These are phyloP conservation scores for Meda fulgida DNA, from an alignment of 2,797 vertebrate genomes.

Conservation along the genomic window DNA sequence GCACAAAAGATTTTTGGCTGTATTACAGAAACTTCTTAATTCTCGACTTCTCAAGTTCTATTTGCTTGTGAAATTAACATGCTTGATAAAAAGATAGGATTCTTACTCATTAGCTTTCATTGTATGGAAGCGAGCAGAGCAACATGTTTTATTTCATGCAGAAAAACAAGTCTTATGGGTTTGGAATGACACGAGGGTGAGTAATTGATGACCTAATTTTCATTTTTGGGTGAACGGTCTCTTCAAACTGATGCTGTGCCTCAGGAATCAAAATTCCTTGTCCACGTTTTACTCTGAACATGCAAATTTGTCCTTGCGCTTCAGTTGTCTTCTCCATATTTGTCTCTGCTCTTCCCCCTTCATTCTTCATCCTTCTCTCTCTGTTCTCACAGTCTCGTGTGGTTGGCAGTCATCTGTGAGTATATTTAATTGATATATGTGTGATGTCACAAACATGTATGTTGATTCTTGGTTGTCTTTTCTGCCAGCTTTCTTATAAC, in stretches of 20 bases:
- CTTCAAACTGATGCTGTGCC: neutral
- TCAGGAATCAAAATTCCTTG: neutral
- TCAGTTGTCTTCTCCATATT: conserved; percentile 45
- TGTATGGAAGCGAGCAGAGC: neutral
- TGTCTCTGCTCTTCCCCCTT: conserved; percentile 41
- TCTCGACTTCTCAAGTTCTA: neutral
- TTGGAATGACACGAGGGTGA: neutral
- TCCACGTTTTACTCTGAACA: conserved; percentile 15
- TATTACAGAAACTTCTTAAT: neutral
- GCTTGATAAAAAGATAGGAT: neutral
- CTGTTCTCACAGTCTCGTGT: conserved; percentile 71
- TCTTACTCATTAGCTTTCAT: neutral
- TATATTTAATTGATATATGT: conserved; percentile 43
- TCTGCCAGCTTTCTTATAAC: neutral
- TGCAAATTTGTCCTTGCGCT: neutral
- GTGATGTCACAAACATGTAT: neutral
- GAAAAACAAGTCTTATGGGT: neutral
- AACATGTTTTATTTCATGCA: neutral
- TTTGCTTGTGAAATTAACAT: neutral
- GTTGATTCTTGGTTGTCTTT: conserved; percentile 2
- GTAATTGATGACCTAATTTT: conserved; percentile 6
- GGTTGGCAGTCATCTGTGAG: conserved; percentile 78
- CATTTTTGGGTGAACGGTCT: neutral
- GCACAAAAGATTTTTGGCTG: neutral
- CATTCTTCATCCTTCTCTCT: conserved; percentile 54